Percentiles rank a stretch among this genome's conserved stretches.
phyloP scores from a whole-genome alignment of 1,140 invertebrate genomes.

The Rhagoletis pomonella region DNA sequence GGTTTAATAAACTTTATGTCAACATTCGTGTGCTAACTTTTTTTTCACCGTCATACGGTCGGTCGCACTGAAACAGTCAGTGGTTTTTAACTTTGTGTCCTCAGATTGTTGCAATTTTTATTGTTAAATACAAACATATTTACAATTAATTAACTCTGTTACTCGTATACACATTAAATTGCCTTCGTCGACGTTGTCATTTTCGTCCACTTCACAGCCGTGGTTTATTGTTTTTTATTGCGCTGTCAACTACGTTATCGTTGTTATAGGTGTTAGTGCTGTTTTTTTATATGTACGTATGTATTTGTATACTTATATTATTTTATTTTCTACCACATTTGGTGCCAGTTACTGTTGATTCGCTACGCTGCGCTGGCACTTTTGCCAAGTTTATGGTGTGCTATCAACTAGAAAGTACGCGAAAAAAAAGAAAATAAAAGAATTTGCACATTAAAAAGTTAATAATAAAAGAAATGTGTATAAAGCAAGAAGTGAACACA shows the following conservation, averaged over 20 bases:
- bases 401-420: constrained; percentile 43
- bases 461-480: neutral
- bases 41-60: neutral
- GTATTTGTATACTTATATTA: neutral
- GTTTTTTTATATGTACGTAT: neutral
- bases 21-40: neutral
- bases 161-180: neutral
- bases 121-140: neutral
- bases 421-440: neutral
- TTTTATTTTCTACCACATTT: constrained; percentile 1
- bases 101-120: constrained; percentile 38
- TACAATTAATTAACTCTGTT: neutral
- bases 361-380: constrained; percentile 36
- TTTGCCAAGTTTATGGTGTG: constrained; percentile 42
- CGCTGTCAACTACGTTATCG: constrained; percentile 23
- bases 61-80: neutral
- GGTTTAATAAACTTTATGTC: neutral
- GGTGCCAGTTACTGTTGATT: constrained; percentile 47
- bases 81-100: constrained; percentile 29
- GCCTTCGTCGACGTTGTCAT: constrained; percentile 40
- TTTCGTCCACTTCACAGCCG: neutral
- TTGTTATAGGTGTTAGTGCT: neutral
- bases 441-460: constrained; percentile 7
- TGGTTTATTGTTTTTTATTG: constrained; percentile 3
- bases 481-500: neutral